These are phyloP conservation scores for Ptychoptera contaminata DNA, from an alignment of 2,888 invertebrate species.

Conservation along the genomic window DNA sequence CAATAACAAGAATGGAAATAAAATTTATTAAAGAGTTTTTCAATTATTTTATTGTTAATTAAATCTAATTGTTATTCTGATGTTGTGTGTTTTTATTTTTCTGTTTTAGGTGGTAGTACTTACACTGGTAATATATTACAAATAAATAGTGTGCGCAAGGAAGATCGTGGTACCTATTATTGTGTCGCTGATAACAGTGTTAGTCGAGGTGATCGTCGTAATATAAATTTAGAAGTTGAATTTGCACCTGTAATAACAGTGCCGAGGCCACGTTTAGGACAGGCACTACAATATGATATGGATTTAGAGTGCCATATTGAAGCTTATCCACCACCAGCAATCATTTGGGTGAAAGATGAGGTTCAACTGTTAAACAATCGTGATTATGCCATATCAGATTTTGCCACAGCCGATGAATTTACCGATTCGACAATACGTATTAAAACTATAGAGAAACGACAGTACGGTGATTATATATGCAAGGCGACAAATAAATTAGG, in stretches of 20 bases:
- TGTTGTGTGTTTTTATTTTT: too few relatives aligned
- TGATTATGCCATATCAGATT: conserved; percentile 80
- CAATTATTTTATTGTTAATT: too few relatives aligned
- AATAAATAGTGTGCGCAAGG: conserved; percentile 63
- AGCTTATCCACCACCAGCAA: conserved; percentile 87
- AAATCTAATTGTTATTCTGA: not conserved
- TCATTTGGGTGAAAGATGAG: conserved; percentile 79
- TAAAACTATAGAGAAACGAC: conserved; percentile 79
- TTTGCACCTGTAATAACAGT: conserved; percentile 77
- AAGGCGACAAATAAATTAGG: conserved; percentile 82
- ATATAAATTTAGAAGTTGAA: conserved; percentile 81
- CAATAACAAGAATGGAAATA: too few relatives aligned
- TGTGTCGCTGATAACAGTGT: conserved; percentile 86
- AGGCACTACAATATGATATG: conserved; percentile 85
- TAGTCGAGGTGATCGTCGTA: conserved; percentile 66
- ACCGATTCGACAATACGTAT: conserved; percentile 80
- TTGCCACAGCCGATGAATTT: conserved; percentile 82
- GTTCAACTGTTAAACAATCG: conserved; percentile 73
- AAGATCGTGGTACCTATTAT: conserved; percentile 85
- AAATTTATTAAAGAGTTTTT: too few relatives aligned
- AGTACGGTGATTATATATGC: conserved; percentile 74
- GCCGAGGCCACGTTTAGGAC: conserved; percentile 65
- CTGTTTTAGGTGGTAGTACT: conserved; percentile 30
- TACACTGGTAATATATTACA: conserved; percentile 64
- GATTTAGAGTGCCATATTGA: conserved; percentile 88